Conservation (phyloP, 2,113 vertebrate species). For the Xyliphius kryptos region DNA sequence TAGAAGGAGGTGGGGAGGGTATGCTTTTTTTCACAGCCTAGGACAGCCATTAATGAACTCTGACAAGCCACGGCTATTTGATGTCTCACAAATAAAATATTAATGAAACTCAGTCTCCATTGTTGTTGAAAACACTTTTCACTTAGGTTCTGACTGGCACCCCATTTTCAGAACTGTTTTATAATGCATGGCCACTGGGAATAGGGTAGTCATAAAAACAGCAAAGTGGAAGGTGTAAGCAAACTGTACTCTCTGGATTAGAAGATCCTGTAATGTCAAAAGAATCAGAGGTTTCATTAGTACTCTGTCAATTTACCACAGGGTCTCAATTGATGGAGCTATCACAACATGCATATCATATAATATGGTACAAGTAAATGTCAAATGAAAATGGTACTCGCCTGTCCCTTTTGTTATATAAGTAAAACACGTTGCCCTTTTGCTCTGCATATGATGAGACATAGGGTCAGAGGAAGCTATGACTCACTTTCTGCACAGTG, state of each 20-base stretch:
- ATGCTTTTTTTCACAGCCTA: conserved; percentile 17
- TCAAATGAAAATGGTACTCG: no score
- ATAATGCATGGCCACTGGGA: conserved; percentile 38
- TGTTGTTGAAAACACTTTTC: conserved; percentile 49
- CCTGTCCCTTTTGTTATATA: no score
- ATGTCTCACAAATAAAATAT: conserved; percentile 56
- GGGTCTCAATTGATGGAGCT: no score
- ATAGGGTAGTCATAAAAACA: conserved; percentile 9
- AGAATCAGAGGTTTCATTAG: no score
- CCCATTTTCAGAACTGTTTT: conserved; percentile 38
- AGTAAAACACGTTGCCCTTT: background rate
- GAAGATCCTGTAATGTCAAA: no score
- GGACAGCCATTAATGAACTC: conserved; percentile 49
- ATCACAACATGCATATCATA: no score
- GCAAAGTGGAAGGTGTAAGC: conserved; percentile 24
- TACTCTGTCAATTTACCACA: no score
- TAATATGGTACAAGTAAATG: no score
- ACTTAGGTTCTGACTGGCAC: conserved; percentile 35
- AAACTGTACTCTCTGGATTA: conserved; percentile 1
- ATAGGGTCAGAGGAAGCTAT: conserved; percentile 22
- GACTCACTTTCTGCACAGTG: conserved; percentile 9
- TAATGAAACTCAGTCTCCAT: conserved; percentile 49
- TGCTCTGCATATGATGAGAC: background rate
- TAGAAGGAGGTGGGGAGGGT: no score
- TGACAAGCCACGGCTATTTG: conserved; percentile 2